Base-by-base conservation (phyloP, 2,888 invertebrate genomes). In the Creontiades dilutus region DNA sequence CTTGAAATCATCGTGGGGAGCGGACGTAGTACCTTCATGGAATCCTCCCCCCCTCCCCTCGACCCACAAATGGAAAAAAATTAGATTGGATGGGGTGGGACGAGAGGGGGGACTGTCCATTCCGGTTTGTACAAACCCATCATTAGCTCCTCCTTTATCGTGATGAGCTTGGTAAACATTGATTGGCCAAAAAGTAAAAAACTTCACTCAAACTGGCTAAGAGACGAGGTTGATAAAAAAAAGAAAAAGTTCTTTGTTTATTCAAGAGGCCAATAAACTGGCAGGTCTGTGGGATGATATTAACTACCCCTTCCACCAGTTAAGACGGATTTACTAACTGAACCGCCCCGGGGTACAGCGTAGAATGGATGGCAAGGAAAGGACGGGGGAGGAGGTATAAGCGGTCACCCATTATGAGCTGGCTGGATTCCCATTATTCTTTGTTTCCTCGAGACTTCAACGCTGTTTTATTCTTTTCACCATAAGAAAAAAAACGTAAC, bases 251-350 rank as follows among this genome's bases (percentile, higher is more conserved):
- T 52, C 88, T 89, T 89, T 89, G 89, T 89, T 89, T 89, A 89
- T 89, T 89, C 82, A 89, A 89, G 89, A 76, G 89, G 82, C 89
- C 89, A 89, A 89, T 89, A 89, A 89, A 82, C 89, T 88, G 76
- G 46, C 52, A 46, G 46, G 68, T 16, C 76, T n/a, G 78, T 76
- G 88, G 48, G 88, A 78, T 88, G 78, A 78, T 88, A 88, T n/a
- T n/a, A 78, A 76, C 80, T 88, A 28, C 88, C 88, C 88, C 80
- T 55, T 88, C 88, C 52, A 55, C 76, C 11, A 13, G 75, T 61
- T 48, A 76, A 76, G 76, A 76, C 47, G 48, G 88, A 88, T 88
- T 88, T 88, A 88, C 88, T 88, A 76, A 88, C 52, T 88, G 7
- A 85, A 28, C 85, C 61, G 16, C 57, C 61, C 61, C 19, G 52